phyloP scores from a whole-genome alignment of 2,888 invertebrate genomes.

The Mythimna loreyi region DNA sequence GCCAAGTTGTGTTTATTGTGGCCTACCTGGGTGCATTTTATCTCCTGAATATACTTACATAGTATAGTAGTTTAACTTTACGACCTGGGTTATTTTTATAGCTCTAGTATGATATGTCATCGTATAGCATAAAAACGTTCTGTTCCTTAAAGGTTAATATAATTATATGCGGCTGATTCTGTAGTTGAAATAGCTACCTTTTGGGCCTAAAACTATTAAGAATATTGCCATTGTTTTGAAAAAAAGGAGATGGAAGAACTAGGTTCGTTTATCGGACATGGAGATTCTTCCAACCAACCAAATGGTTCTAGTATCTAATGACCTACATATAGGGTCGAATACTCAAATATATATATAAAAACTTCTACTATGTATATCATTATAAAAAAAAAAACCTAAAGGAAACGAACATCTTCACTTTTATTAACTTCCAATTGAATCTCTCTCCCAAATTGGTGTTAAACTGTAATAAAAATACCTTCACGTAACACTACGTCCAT shows the following conservation, averaged over 20 bases:
- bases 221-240: too few species aligned
- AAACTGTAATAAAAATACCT: conserved; percentile 29
- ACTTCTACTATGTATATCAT: background rate
- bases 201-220: too few species aligned
- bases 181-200: too few species aligned
- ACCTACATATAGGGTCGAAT: background rate
- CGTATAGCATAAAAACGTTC: too few species aligned
- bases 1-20: too few species aligned
- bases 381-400: background rate
- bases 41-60: too few species aligned
- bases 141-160: too few species aligned
- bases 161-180: too few species aligned
- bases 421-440: background rate
- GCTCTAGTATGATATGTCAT: too few species aligned
- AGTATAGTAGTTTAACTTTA: too few species aligned
- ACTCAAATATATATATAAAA: background rate
- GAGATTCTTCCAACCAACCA: background rate
- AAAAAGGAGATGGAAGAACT: background rate
- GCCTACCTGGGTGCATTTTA: too few species aligned
- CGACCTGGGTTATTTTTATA: too few species aligned
- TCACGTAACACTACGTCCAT: conserved; percentile 26
- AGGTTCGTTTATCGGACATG: background rate
- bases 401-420: background rate
- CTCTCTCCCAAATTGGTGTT: background rate
- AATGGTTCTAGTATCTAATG: background rate